Conservation (phyloP, 2,797 vertebrate species). For the Crotalus adamanteus region DNA sequence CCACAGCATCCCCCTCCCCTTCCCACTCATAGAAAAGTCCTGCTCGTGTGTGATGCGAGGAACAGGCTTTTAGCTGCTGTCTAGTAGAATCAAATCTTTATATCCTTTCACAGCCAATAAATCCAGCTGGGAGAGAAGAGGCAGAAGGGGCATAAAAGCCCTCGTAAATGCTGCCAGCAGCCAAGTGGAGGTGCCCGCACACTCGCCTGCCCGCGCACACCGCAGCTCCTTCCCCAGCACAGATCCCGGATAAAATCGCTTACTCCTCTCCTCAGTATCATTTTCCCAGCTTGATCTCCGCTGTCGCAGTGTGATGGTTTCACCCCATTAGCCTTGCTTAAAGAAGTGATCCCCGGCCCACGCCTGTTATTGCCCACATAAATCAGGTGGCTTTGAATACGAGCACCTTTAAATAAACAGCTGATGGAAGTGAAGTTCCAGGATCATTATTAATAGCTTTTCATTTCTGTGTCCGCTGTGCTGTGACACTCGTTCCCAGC, state of each 20-base stretch:
- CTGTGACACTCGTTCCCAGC: slow-evolving; percentile 77
- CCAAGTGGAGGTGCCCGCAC: slow-evolving; percentile 35
- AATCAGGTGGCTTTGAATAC: slow-evolving; percentile 75
- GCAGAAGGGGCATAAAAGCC: slow-evolving; percentile 42
- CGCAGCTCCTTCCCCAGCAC: slow-evolving; percentile 38
- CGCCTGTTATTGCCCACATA: slow-evolving; percentile 76
- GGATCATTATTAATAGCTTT: slow-evolving; percentile 82
- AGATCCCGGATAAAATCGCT: slow-evolving; percentile 60
- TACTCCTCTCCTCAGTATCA: slow-evolving; percentile 64
- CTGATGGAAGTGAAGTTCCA: slow-evolving; percentile 78
- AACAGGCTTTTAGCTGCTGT: slow-evolving; percentile 44
- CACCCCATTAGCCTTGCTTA: slow-evolving; percentile 77
- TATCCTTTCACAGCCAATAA: slow-evolving; percentile 45
- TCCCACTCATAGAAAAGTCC: slow-evolving; percentile 9
- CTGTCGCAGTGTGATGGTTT: slow-evolving; percentile 68
- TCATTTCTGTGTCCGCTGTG: slow-evolving; percentile 77
- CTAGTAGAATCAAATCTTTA: slow-evolving; percentile 42
- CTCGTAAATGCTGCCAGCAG: slow-evolving; percentile 52
- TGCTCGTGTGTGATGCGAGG: slow-evolving; percentile 8
- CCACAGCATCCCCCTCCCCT: background rate
- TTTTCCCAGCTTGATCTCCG: slow-evolving; percentile 67
- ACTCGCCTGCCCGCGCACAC: slow-evolving; percentile 21
- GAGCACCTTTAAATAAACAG: slow-evolving; percentile 82
- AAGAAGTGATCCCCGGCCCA: slow-evolving; percentile 71
- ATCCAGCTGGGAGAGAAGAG: slow-evolving; percentile 55